phyloP scores from a whole-genome alignment of 37 sponge, comb jelly and placozoan genomes.

The Geodia barretti region DNA sequence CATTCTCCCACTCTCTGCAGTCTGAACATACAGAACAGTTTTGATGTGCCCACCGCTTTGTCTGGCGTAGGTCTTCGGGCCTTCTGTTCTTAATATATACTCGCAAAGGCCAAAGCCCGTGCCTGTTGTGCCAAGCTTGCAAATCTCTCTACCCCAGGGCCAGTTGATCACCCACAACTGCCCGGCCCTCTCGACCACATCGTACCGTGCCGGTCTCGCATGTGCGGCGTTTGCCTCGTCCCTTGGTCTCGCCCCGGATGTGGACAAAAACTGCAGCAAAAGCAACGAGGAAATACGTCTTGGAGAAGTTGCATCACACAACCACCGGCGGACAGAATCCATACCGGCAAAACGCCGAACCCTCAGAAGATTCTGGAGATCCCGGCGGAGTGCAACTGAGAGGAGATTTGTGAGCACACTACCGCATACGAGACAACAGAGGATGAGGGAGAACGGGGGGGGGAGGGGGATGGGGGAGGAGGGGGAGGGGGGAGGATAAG shows the following conservation, averaged over 20 bases:
- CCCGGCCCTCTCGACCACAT: conserved; percentile 62
- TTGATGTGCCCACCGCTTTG: conserved; percentile 72
- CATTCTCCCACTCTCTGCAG: too few relatives aligned
- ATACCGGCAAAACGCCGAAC: conserved; percentile 37
- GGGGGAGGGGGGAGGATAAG: not conserved
- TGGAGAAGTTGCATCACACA: conserved; percentile 76
- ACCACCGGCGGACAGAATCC: conserved; percentile 50
- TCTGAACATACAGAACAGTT: conserved; percentile 65
- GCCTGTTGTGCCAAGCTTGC: conserved; percentile 62
- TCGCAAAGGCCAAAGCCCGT: conserved; percentile 65
- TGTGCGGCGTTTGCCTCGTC: conserved; percentile 74
- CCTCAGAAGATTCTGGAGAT: conserved; percentile 66
- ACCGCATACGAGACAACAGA: conserved; percentile 1
- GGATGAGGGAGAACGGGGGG: too few relatives aligned
- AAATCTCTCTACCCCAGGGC: conserved; percentile 63
- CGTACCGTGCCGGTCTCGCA: conserved; percentile 71
- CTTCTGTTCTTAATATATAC: conserved; percentile 74
- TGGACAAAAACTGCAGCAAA: conserved; percentile 69
- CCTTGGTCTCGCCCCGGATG: conserved; percentile 60
- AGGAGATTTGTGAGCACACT: conserved; percentile 42
- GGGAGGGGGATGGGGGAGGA: not conserved
- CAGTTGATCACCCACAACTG: conserved; percentile 80
- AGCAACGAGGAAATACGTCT: conserved; percentile 70
- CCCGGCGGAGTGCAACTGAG: conserved; percentile 59
- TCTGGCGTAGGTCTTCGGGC: conserved; percentile 67